Percentiles rank a stretch among this genome's conserved stretches.
Evolutionary conservation across 2,888 invertebrate genomes (phyloP).

Genomic region (Drosophila meridiana): DNA sequence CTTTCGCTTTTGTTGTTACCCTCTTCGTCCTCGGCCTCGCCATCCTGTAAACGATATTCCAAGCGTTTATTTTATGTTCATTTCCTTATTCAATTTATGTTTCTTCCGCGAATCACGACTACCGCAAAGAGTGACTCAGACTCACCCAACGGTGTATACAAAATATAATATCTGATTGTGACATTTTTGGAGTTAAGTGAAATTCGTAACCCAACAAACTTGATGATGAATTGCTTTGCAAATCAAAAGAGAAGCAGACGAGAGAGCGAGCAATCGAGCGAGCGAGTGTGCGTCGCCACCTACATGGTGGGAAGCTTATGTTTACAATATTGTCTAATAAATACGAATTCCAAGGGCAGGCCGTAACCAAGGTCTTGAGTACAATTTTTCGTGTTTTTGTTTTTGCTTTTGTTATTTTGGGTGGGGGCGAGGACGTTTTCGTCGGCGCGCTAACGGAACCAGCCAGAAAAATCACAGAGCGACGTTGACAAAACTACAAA

Average conservation of each 20-base stretch:
- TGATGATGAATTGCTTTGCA: conserved; percentile 50
- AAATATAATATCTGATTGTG: conserved; percentile 50
- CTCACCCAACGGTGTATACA: conserved; percentile 49
- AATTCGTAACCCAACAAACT: conserved; percentile 45
- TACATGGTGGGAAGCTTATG: conserved; percentile 42
- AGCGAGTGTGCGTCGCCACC: conserved; percentile 28
- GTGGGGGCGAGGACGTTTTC: conserved; percentile 42
- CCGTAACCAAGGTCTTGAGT: conserved; percentile 61
- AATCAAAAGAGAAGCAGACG: conserved; percentile 18
- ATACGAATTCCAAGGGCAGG: conserved; percentile 68
- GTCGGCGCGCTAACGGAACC: conserved; percentile 52
- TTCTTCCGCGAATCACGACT: conserved; percentile 16
- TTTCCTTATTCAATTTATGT: conserved; percentile 5
- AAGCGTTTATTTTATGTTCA: conserved; percentile 7
- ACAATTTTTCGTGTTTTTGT: conserved; percentile 55
- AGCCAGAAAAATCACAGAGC: conserved; percentile 53
- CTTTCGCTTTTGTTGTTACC: conserved; percentile 80
- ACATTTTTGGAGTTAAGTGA: conserved; percentile 49
- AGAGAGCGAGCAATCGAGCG: conserved; percentile 8
- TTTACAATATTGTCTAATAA: conserved; percentile 51
- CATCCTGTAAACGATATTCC: conserved; percentile 71
- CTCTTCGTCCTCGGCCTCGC: conserved; percentile 84
- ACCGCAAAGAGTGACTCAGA: conserved; percentile 19
- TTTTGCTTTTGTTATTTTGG: conserved; percentile 31
- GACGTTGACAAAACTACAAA: conserved; percentile 73